Base-by-base conservation (phyloP, 2,888 invertebrate species). In the Frankliniella fusca region DNA sequence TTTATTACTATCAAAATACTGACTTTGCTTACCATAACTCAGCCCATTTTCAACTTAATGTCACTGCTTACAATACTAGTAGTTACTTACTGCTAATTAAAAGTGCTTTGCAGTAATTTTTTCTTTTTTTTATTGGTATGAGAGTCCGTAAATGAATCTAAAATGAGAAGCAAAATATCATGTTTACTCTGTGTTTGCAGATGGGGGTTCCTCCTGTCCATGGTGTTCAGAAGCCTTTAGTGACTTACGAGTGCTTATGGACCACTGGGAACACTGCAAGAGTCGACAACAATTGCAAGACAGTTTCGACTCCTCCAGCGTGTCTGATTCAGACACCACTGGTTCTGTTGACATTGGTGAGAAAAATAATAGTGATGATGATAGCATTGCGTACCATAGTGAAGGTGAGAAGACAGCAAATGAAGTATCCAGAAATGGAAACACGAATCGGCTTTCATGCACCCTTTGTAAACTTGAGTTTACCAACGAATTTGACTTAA, bases 291-390 rank as follows among this genome's bases (percentile, higher is more conserved):
- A 76, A 12, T 1, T 76, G 3, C 70, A 76, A 27, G 70, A 76
- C 70, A 76, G 27, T 23, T n/a, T 76, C 11, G 70, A 76, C 27
- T 76, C 70, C 12, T 76, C 70, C 23, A 76, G 70, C 27, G 23
- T 27, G 9, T 76, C 70, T 23, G 70, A 76, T 27, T 76, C 70
- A 5, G 70, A 76, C 70, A 76, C 70, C 23, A 76, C 70, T 27
- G 70, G 70, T n/a, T 76, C 70, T 12, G 27, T 76, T 27, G 70
- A 27, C 12, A 76, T 76, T 2, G 70, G 70, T 23, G 70, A 76
- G 23, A 76, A 76, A 23, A 76, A 76, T 76, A 76, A 76, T 76
- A 76, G 70, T 27, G 70, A 76, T 27, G 70, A 76, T 76, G 70
- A 76, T 23, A 27, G 12, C 27, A 76, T 27, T 76, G 7, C 15